phyloP scores from a whole-genome alignment of 2,113 vertebrate genomes.

The Rhipidura dahli region DNA sequence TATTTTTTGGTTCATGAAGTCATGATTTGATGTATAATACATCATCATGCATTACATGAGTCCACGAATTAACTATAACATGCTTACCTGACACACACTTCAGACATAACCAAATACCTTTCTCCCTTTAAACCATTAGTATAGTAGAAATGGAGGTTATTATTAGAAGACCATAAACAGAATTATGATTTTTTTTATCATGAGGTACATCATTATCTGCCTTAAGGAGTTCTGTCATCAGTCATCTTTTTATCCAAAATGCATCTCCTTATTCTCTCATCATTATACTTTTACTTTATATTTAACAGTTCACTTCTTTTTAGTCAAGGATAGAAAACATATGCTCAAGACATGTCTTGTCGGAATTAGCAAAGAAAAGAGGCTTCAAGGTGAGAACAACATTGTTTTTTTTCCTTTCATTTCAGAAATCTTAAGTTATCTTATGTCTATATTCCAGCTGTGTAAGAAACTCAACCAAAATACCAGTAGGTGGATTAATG shows the following conservation, averaged over 20 bases:
- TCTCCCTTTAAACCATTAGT: background rate
- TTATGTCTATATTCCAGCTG: background rate
- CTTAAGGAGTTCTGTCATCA: background rate
- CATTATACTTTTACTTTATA: background rate
- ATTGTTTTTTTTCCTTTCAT: background rate
- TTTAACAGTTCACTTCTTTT: background rate
- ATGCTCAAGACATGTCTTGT: background rate
- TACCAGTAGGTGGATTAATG: background rate
- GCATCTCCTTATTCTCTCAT: background rate
- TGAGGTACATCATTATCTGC: background rate
- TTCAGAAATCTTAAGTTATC: background rate
- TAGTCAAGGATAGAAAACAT: background rate
- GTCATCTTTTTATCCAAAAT: background rate
- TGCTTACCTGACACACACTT: background rate
- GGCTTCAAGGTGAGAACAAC: constrained; percentile 3
- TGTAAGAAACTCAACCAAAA: background rate
- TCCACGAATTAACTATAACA: background rate
- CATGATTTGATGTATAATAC: background rate
- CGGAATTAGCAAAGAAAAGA: constrained; percentile 6
- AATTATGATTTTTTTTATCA: background rate
- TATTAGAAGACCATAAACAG: background rate
- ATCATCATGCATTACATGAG: background rate
- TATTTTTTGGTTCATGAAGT: background rate
- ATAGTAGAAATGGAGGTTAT: background rate
- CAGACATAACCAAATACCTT: background rate